Conservation (phyloP, 2,113 vertebrate genomes). For the Parus major region DNA sequence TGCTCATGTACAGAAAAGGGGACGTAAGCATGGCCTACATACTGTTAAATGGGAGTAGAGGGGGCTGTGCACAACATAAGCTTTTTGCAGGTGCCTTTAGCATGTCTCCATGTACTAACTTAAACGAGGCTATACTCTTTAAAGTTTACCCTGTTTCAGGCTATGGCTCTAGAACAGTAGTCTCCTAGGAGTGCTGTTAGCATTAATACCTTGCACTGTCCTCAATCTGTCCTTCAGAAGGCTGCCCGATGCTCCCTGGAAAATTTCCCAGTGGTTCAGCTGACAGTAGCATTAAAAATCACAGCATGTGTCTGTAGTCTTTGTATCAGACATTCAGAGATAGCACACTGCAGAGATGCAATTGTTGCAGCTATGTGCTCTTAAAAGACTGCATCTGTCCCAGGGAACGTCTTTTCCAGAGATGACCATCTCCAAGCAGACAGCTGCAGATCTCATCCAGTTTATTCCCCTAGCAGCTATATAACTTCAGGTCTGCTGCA, state of each 20-base stretch:
- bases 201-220: not conserved
- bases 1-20: not conserved
- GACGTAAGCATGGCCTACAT: not conserved
- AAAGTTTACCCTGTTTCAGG: not conserved
- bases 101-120: not conserved
- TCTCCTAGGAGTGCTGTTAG: not conserved
- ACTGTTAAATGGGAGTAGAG: not conserved
- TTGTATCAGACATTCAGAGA: not conserved
- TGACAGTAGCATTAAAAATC: slow-evolving; percentile 26
- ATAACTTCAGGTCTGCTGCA: not conserved
- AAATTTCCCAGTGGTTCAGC: slow-evolving; percentile 21
- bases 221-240: slow-evolving; percentile 14
- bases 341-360: not conserved
- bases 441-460: not conserved
- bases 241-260: not conserved
- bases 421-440: not conserved
- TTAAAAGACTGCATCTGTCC: not conserved
- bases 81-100: not conserved
- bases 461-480: not conserved
- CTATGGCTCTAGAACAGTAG: not conserved
- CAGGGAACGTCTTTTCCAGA: not conserved
- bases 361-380: not conserved
- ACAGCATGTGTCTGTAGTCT: not conserved
- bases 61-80: not conserved
- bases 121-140: not conserved